Conservation (phyloP, 1,140 invertebrate species). For the Teleopsis dalmanni region DNA sequence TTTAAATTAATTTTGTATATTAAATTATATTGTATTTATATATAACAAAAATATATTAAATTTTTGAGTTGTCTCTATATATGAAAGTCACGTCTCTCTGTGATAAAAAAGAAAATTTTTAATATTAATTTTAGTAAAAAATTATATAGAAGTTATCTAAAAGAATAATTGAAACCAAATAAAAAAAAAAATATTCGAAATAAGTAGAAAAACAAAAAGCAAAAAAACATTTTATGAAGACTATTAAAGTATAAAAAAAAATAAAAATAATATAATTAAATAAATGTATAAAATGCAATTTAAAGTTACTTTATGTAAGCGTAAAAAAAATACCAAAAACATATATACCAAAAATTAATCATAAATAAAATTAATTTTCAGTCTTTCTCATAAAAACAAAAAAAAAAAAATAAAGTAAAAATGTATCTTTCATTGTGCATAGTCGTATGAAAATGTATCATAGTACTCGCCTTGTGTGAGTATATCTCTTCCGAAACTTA, state of each 20-base stretch:
- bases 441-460: no score
- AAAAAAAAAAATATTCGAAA: not conserved
- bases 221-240: not conserved
- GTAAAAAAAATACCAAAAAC: no score
- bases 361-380: no score
- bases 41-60: not conserved
- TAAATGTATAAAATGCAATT: not conserved
- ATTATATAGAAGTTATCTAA: constrained; percentile 2
- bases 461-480: no score
- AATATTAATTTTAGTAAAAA: constrained; percentile 29
- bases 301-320: no score
- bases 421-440: no score
- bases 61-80: constrained; percentile 1
- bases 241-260: not conserved
- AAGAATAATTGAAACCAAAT: not conserved
- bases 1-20: not conserved
- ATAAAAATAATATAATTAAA: no score
- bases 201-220: not conserved
- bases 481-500: no score
- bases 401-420: no score
- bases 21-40: not conserved
- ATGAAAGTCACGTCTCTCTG: constrained; percentile 44
- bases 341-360: no score
- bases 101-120: constrained; percentile 43
- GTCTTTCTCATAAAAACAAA: no score